Evolutionary conservation across 2,888 invertebrate genomes (phyloP).

Genomic region (Trichacis sp.): DNA sequence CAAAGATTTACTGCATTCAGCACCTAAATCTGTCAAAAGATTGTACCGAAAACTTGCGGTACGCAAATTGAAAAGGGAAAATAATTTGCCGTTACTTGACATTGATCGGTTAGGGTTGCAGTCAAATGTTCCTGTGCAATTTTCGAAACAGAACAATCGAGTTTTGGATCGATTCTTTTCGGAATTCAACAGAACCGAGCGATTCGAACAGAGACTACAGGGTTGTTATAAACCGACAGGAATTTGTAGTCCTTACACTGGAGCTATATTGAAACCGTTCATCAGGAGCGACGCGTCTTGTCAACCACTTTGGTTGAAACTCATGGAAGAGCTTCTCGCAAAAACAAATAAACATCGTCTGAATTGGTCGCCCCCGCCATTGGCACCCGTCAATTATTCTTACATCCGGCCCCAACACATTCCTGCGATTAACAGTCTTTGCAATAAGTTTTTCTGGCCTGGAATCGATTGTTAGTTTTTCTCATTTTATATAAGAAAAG

Average conservation of each 20-base stretch:
- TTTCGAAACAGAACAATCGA: conserved; percentile 47
- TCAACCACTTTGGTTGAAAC: conserved; percentile 78
- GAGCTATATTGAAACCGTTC: conserved; percentile 83
- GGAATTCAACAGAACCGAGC: conserved; percentile 46
- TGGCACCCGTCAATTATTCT: conserved; percentile 83
- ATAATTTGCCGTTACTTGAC: conserved; percentile 72
- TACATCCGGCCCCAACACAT: conserved; percentile 91
- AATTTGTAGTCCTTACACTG: conserved; percentile 79
- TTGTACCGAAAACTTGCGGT: conserved; percentile 74
- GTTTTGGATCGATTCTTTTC: conserved; percentile 63
- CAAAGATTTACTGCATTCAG: conserved; percentile 51
- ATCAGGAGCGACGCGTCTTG: conserved; percentile 80
- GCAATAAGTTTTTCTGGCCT: conserved; percentile 90
- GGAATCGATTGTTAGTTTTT: conserved; percentile 89
- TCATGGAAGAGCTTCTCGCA: conserved; percentile 76
- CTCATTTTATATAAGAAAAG: too few species aligned
- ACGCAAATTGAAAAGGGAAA: conserved; percentile 72
- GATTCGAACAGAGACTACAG: conserved; percentile 69
- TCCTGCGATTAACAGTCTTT: conserved; percentile 86
- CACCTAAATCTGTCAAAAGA: conserved; percentile 65
- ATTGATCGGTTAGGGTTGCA: conserved; percentile 67
- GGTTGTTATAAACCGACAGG: conserved; percentile 71
- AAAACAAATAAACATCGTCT: conserved; percentile 70
- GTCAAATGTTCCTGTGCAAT: conserved; percentile 20
- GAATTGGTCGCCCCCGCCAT: conserved; percentile 68